Percentiles rank a stretch among this genome's conserved stretches.
Conservation (phyloP, 2,113 vertebrate species). For the Melospiza georgiana region DNA sequence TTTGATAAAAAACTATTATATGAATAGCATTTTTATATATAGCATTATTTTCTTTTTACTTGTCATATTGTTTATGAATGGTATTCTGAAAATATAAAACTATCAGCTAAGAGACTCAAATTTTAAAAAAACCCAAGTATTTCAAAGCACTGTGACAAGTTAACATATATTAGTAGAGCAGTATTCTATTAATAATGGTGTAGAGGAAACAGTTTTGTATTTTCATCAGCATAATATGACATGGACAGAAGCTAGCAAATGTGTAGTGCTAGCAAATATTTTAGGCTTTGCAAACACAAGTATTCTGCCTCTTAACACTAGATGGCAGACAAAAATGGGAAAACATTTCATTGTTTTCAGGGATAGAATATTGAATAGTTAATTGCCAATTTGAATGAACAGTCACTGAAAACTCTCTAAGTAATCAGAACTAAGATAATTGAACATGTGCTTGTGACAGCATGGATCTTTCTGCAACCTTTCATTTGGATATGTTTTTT, state of each 20-base stretch:
- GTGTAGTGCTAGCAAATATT: background rate
- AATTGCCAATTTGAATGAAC: background rate
- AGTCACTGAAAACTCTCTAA: background rate
- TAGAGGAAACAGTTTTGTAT: background rate
- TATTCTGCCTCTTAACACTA: constrained; percentile 53
- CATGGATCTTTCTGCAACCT: background rate
- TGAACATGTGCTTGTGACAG: background rate
- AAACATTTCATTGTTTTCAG: constrained; percentile 7
- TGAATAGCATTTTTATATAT: background rate
- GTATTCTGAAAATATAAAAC: background rate
- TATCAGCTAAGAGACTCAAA: background rate
- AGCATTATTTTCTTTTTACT: background rate
- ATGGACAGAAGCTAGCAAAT: background rate
- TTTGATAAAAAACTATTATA: background rate
- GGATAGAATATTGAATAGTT: background rate
- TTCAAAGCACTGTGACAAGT: background rate
- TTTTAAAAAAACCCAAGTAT: accelerated
- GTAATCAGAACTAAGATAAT: background rate
- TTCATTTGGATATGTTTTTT: background rate
- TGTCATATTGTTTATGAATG: background rate
- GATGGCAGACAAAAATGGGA: constrained; percentile 67
- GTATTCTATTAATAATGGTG: background rate
- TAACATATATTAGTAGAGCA: background rate
- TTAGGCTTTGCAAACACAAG: background rate
- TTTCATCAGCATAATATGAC: background rate